Base-by-base conservation (phyloP, 1,140 invertebrate species). In the Varroa destructor region DNA sequence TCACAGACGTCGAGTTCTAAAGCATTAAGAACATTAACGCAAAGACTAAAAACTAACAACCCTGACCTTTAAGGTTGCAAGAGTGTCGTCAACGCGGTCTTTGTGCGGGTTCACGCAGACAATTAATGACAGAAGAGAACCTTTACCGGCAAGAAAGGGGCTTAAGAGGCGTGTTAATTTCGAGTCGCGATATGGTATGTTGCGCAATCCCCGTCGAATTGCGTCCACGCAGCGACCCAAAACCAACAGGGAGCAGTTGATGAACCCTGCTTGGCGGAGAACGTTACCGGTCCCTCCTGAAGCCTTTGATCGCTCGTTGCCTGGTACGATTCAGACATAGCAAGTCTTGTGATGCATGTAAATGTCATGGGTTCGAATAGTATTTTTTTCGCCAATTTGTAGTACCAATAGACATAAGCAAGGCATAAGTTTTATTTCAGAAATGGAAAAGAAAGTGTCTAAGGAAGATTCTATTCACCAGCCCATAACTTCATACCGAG, bases 221-320 rank as follows among this genome's bases (percentile, higher is more conserved):
- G 61, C 10, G 61, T 67, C 61, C 40, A 67, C 46, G 37, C 61
- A 67, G 12, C 61, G 10, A 43, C 61, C 40, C 40, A 67, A 37
- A 1, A 67, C 61, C 40, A 67, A 46, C 1, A 67, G 61, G 12
- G 61, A 67, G 10, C 40, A 67, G 61, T 67, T 67, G 40, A 67
- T 67, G 61, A 67, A 67, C 1, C 61, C 61, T 40, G 61, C 61
- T 40, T 67, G 61, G 12, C 61, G 61, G 40, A 67, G 2, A 8
- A 67, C 36, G 40, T 5, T 40, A 1, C 61, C 61, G 12, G 61
- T 43, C 5, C 61, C 46, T 46, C 61, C 61, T 43, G 61, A 43
- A 5, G 61, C 61, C 40, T 40, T 37, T 37, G 40, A 10, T 1
- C 61, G 14, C 36, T 67, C 61, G 12, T 40, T 67, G 12, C 61